These are phyloP conservation scores for Herminia tarsipennalis DNA, from an alignment of 2,888 invertebrate species.

Conservation along the genomic window DNA sequence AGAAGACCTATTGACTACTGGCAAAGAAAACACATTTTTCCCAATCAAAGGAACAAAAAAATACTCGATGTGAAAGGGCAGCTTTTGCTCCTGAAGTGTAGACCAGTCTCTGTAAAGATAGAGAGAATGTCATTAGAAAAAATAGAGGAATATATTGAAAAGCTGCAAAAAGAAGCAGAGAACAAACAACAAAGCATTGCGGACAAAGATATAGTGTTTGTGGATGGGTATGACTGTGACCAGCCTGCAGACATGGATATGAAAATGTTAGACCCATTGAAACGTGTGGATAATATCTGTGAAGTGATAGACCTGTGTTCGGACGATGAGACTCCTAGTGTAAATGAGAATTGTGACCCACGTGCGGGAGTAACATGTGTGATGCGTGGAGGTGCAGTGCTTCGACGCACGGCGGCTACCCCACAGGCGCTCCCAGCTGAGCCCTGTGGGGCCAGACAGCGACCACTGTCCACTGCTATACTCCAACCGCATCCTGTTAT, in stretches of 20 bases:
- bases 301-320: constrained; percentile 89
- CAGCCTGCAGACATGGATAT: constrained; percentile 56
- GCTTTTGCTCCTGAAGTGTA: constrained; percentile 80
- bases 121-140: constrained; percentile 71
- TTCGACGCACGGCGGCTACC: constrained; percentile 72
- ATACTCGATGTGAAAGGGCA: constrained; percentile 77
- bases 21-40: constrained; percentile 73
- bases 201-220: constrained; percentile 78
- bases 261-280: constrained; percentile 64
- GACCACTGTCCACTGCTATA: constrained; percentile 66
- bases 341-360: constrained; percentile 78
- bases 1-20: constrained; percentile 79
- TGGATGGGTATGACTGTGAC: constrained; percentile 69
- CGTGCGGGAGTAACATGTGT: constrained; percentile 72
- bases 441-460: constrained; percentile 78
- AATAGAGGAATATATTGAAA: constrained; percentile 73
- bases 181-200: constrained; percentile 44
- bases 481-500: constrained; percentile 78
- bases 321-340: constrained; percentile 85
- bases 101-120: constrained; percentile 75
- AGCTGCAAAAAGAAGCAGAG: constrained; percentile 61
- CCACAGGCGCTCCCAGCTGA: constrained; percentile 72
- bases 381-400: constrained; percentile 71
- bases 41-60: constrained; percentile 73
- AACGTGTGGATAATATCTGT: constrained; percentile 68